Conservation (phyloP, 2,113 vertebrate genomes). For the Murina feae region DNA sequence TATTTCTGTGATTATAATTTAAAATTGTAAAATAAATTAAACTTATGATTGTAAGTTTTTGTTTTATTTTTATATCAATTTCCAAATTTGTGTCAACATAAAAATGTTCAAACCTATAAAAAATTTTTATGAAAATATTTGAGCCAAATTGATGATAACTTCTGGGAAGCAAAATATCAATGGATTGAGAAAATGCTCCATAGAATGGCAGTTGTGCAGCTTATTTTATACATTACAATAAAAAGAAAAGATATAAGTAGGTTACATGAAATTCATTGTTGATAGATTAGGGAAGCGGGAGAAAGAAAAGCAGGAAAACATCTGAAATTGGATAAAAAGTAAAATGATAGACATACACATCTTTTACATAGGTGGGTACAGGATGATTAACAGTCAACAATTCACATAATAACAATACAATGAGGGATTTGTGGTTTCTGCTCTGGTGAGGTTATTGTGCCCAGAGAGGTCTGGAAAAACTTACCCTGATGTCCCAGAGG, state of each 20-base stretch:
- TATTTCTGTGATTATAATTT: neutral
- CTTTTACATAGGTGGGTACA: neutral
- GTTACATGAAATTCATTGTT: neutral
- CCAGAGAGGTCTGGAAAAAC: neutral
- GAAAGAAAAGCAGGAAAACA: neutral
- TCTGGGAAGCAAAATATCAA: no score
- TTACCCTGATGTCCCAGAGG: neutral
- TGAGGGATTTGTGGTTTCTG: neutral
- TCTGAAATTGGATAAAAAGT: neutral
- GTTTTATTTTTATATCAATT: neutral
- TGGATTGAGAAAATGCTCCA: no score
- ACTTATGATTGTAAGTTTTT: neutral
- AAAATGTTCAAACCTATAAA: neutral
- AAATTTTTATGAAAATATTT: neutral
- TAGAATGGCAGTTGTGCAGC: neutral
- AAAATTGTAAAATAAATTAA: neutral
- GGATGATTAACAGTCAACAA: neutral
- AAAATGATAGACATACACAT: neutral
- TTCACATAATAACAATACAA: neutral
- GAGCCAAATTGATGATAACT: neutral
- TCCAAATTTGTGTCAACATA: neutral
- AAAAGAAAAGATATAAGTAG: neutral
- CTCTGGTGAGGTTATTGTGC: neutral
- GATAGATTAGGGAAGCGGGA: neutral
- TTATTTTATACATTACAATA: neutral